These are phyloP conservation scores for Sander vitreus DNA, from an alignment of 2,113 vertebrate species.

Conservation along the genomic window DNA sequence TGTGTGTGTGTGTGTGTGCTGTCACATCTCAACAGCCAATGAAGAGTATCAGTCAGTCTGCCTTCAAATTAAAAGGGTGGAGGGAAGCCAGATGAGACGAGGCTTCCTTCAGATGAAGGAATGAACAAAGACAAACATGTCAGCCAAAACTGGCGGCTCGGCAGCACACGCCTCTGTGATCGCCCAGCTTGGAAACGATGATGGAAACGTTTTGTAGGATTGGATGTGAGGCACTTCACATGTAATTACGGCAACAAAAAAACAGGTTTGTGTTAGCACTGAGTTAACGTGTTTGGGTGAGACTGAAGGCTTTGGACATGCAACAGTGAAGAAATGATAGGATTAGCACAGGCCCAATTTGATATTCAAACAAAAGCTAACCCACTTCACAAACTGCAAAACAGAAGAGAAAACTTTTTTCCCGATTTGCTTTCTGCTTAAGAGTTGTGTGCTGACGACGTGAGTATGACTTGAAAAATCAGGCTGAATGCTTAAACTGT, in stretches of 20 bases:
- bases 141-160: slow-evolving; percentile 45
- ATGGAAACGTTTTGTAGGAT: slow-evolving; percentile 48
- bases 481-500: neutral
- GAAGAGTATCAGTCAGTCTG: slow-evolving; percentile 64
- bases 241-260: slow-evolving; percentile 42
- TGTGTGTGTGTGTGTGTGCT: neutral
- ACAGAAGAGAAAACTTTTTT: neutral
- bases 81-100: slow-evolving; percentile 42
- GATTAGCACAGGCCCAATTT: slow-evolving; percentile 18
- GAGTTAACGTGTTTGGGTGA: slow-evolving; percentile 2
- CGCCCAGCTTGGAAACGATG: slow-evolving; percentile 39
- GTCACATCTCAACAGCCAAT: slow-evolving; percentile 63
- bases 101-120: slow-evolving; percentile 55
- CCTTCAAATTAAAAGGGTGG: slow-evolving; percentile 70
- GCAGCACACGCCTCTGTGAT: slow-evolving; percentile 50
- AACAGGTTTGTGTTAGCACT: slow-evolving; percentile 8
- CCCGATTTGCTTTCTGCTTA: neutral
- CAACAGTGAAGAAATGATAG: slow-evolving; percentile 8
- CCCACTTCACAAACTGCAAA: neutral
- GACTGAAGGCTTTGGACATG: slow-evolving; percentile 11
- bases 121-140: slow-evolving; percentile 68
- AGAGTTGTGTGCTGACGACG: neutral
- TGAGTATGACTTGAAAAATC: neutral
- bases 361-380: slow-evolving; percentile 32
- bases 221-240: slow-evolving; percentile 48